Evolutionary conservation across 2,113 vertebrate species (phyloP).

Genomic region (Corydoras sp.): DNA sequence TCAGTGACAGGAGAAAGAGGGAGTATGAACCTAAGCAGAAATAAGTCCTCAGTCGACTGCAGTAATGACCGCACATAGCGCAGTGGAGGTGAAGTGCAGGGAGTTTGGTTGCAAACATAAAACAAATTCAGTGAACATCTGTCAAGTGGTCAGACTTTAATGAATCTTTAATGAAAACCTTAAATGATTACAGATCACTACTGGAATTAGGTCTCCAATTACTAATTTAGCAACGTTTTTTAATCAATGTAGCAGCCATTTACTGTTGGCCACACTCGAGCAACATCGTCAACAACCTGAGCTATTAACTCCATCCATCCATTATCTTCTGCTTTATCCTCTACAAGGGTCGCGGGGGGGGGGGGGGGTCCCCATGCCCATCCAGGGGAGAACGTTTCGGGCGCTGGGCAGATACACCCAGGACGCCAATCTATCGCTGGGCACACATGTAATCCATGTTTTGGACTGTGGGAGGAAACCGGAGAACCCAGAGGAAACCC

Average conservation of each 20-base stretch:
- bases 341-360: too few species aligned
- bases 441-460: too few species aligned
- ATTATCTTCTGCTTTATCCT: too few species aligned
- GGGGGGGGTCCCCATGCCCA: too few species aligned
- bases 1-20: neutral
- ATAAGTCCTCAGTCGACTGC: neutral
- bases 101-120: slow-evolving; percentile 9
- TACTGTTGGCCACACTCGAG: too few species aligned
- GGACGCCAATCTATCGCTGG: too few species aligned
- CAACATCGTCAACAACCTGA: too few species aligned
- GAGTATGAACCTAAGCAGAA: neutral
- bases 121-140: slow-evolving; percentile 13
- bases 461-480: too few species aligned
- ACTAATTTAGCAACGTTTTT: neutral
- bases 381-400: too few species aligned
- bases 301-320: too few species aligned
- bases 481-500: too few species aligned
- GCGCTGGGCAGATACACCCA: too few species aligned
- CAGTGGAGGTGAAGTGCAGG: neutral
- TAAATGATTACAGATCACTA: slow-evolving; percentile 8
- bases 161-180: slow-evolving; percentile 6
- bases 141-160: slow-evolving; percentile 3
- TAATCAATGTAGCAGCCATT: neutral
- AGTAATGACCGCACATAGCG: slow-evolving; percentile 2
- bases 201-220: neutral